Evolutionary conservation across 2,888 invertebrate genomes (phyloP), one percentile per base, ranked within the genome.

Genomic region (Eupithecia subfuscata): DNA sequence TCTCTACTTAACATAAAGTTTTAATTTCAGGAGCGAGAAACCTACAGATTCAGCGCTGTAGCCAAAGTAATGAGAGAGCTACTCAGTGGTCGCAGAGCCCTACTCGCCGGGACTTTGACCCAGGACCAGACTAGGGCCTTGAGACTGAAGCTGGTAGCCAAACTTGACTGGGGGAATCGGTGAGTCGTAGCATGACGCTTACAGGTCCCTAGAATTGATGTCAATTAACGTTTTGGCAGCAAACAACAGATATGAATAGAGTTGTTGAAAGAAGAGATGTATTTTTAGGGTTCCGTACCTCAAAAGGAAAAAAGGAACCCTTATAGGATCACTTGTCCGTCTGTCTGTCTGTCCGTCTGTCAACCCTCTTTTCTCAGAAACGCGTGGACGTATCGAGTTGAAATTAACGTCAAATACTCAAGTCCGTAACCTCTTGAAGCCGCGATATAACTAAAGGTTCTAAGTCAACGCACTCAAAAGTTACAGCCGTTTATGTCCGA

Each of bases 161-260:
- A 98, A 94, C 97, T 99, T 73, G 99, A 99, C 93, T 99, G 98
- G 98, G 99, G 99, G 72, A 99, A 99, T 95, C 96, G 98, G 98
- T 98, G 91, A 97, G 97, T 96, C 73, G 63, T 56, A 60, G 34
- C 64, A 52, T 72, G 65, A 34, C 64, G 43, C 43, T 43, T 68
- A 43, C 43, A 68, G 40, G 18, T 34, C 18, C 3, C 34, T 9
- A 18, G 64, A 34, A 18, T 9, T 64, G 2, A 64, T 18, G 60
- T 6, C 12, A 25, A 25, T 5, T 12, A 14, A 25, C 14, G 25
- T 60, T 56, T 56, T 12, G 11, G 25, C 6, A 4, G 11, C 56
- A 25, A 60, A 3, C 3, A 25, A 60, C 25, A 25, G 12, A 25
- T 6, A 11, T 56, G 22, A 25, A 60, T 14, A 12, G 22, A 25